Base-by-base conservation (phyloP, 2,797 vertebrate species). In the Dendrocincla tyrannina region DNA sequence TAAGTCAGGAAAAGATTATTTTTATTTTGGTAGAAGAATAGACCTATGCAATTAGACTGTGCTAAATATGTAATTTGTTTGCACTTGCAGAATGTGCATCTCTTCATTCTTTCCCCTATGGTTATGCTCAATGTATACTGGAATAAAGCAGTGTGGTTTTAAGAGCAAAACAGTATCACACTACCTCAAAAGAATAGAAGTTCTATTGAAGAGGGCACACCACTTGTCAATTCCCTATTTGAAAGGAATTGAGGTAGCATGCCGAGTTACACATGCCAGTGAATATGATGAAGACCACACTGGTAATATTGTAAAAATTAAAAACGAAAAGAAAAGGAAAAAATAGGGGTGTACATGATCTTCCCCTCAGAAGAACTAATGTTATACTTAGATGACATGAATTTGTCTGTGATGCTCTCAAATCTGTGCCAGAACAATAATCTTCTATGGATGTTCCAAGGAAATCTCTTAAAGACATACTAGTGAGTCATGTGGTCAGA, bases 401-500 rank as follows among this genome's bases (percentile, higher is more conserved):
- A 67, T 69, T 80, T 69, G 17, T 35, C 35, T 60, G 35, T 37
- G 73, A 87, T 49, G 44, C 4, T 59, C 8, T 76, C 64, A 55
- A 58, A 69, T 42, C 33, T 80, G n/a, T 7, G 11, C 66, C 33
- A 52, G 66, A 91, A 90, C 49, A 89, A 84, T 84, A 91, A 95
- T 75, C 82, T 73, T 41, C 70, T 60, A 50, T 6, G 7, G 74
- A 93, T 11, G 4, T 82, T 85, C 74, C 56, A 93, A 87, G 67
- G 56, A 93, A 95, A 93, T 89, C 84, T 95, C 78, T 67, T 94
- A 77, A 90, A 73, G 67, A 80, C 41, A 17, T n/a, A 19, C 19
- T 50, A 58, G 44, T 63, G 58, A 95, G 62, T 88, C 72, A 89
- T 74, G 52, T 89, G 62, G 42, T 55, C 78, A 74, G 74, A 50